Evolutionary conservation across 2,113 vertebrate genomes (phyloP), one percentile per base, ranked within the genome.

Genomic region (Phalacrocorax aristotelis): DNA sequence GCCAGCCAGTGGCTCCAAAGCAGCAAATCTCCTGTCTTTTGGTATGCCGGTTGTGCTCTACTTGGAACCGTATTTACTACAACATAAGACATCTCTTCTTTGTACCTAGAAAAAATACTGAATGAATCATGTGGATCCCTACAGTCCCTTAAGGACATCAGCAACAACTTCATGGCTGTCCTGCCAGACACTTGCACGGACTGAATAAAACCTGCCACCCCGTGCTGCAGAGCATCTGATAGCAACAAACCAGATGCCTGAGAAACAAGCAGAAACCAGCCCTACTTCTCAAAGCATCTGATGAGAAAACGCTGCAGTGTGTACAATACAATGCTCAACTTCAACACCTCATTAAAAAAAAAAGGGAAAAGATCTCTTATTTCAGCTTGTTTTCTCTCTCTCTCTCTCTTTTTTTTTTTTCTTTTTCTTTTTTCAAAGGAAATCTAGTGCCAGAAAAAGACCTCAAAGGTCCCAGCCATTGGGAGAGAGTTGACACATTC

Each of bases 401-500:
- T 27, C 16, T 30, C 42, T 15, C 42, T 44, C 42, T 15, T 13
- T 13, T 26, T 18, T 20, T 52, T 40, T 9, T 29, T 9, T 3
- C 6, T 15, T 58, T 55, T 16, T 8, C 20, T 79, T 92, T 88
- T 66, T 40, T 6, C 44, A 79, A 95, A 93, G 70, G 69, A 95
- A 96, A 96, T 91, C 85, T 87, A 96, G 74, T 70, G 77, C 77
- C 61, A 95, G 77, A 95, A 88, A 94, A 95, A 95, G 96, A 96
- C 89, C 91, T 85, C 58, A 49, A 49, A 96, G 91, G 93, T 93
- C 84, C 42, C 75, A 89, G 78, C 77, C 83, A 62, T 5, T 87
- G 95, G 89, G 90, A 95, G 69, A 81, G 90, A 93, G 89, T 93
- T 95, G 92, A 96, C 90, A 95, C 95, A 92, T 97, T 96, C 91